A percentile compares a stretch with the other conserved stretches of the same genome.
Evolutionary conservation across 2,797 vertebrate species (phyloP).

Genomic region (Microcaecilia unicolor): DNA sequence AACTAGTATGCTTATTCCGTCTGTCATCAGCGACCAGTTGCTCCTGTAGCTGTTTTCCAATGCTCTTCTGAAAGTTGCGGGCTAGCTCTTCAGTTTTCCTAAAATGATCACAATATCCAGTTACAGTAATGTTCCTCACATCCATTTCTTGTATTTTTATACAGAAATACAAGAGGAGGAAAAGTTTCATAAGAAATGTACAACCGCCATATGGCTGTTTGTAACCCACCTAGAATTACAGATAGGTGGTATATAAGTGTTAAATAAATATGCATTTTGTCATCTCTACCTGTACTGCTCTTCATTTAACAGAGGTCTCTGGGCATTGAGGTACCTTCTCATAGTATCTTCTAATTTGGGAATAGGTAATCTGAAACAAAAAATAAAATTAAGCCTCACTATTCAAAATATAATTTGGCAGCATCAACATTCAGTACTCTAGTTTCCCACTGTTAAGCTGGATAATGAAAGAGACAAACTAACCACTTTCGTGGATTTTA

Average conservation of each 20-base stretch:
- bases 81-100: slow-evolving; percentile 81
- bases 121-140: background rate
- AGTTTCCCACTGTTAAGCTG: too few species aligned
- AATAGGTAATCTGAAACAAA: slow-evolving; percentile 67
- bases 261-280: too few species aligned
- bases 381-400: slow-evolving; percentile 1
- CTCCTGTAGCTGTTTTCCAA: slow-evolving; percentile 73
- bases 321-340: slow-evolving; percentile 78
- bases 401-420: too few species aligned
- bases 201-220: too few species aligned
- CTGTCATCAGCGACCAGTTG: slow-evolving; percentile 76
- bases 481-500: too few species aligned
- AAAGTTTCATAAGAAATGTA: too few species aligned
- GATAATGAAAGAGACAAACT: too few species aligned
- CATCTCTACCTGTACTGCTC: slow-evolving; percentile 72
- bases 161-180: too few species aligned
- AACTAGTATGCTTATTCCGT: slow-evolving; percentile 88
- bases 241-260: too few species aligned
- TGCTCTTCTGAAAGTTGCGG: slow-evolving; percentile 63
- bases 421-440: too few species aligned
- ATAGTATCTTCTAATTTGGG: slow-evolving; percentile 91
- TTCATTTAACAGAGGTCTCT: slow-evolving; percentile 78
- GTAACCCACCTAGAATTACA: too few species aligned
- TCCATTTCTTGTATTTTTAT: too few species aligned
- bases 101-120: slow-evolving; percentile 3